Evolutionary conservation across 1,140 invertebrate genomes (phyloP), one percentile per base, ranked within the genome.

Genomic region (Alviniconcha marisindica): DNA sequence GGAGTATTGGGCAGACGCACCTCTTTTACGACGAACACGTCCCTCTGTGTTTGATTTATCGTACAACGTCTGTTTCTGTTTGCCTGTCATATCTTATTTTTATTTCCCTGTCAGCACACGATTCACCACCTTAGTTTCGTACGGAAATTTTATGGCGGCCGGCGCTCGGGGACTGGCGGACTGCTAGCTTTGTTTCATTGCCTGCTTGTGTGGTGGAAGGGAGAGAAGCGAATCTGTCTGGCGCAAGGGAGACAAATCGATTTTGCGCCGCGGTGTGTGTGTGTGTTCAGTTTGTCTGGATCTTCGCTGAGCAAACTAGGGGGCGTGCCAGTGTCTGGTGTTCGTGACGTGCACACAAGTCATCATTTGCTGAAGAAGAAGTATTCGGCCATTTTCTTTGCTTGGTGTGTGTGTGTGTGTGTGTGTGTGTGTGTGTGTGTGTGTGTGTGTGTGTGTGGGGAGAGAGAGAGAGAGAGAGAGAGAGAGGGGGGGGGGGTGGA

Each of bases 41-140:
- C n/a, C n/a, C n/a, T n/a, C n/a, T n/a, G n/a, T n/a, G n/a, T n/a
- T n/a, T n/a, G n/a, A n/a, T n/a, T n/a, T n/a, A n/a, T n/a, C n/a
- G n/a, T n/a, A n/a, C n/a, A n/a, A n/a, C n/a, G n/a, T n/a, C n/a
- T n/a, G n/a, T n/a, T n/a, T n/a, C n/a, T n/a, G n/a, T n/a, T n/a
- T n/a, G 69, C 2, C 36, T 71, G 40, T 36, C 24, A 10, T 36
- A 38, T 14, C 1, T 15, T 40, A 15, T 2, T 40, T 71, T 14
- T 4, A 1, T 71, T 28, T 15, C 36, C 36, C 36, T 38, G 14
- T 14, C 36, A 15, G 36, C 10, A 40, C 36, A 76, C 73, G 42
- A 51, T 76, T 76, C 28, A 31, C 28, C 31, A 42, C 73, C 73
- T 48, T 76, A 76, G 73, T 76, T 76, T 76, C 73, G 73, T 54